Percentiles rank a stretch among this genome's conserved stretches.
Conservation (phyloP, 1,140 invertebrate genomes). For the Aricia agestis region DNA sequence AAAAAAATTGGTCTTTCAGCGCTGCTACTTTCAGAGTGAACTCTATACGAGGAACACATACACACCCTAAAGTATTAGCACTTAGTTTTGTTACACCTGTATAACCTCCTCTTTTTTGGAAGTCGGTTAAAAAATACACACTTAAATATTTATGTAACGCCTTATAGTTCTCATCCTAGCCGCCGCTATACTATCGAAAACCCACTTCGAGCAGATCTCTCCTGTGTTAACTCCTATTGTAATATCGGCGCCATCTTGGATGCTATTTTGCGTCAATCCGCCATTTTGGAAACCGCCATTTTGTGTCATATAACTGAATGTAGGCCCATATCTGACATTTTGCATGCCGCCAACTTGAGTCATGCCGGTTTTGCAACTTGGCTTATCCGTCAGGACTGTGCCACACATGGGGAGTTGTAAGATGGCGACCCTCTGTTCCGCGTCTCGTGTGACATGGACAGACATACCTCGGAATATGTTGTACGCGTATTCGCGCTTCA, state of each 20-base stretch:
- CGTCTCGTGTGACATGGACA: slow-evolving; percentile 34
- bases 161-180: slow-evolving; percentile 52
- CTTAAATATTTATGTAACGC: slow-evolving; percentile 33
- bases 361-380: background rate
- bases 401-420: slow-evolving; percentile 50
- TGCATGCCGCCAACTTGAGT: slow-evolving; percentile 27
- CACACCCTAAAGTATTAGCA: too few species aligned
- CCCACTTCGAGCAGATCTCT: slow-evolving; percentile 54
- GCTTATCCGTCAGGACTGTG: slow-evolving; percentile 27
- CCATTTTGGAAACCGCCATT: slow-evolving; percentile 29
- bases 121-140: background rate
- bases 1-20: too few species aligned
- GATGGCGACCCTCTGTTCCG: slow-evolving; percentile 43
- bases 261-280: slow-evolving; percentile 32
- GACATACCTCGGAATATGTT: slow-evolving; percentile 47
- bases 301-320: slow-evolving; percentile 16
- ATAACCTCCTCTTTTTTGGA: too few species aligned
- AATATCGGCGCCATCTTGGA: slow-evolving; percentile 33
- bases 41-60: too few species aligned
- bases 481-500: slow-evolving; percentile 47
- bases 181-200: slow-evolving; percentile 58
- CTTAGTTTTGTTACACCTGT: too few species aligned
- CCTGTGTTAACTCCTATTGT: slow-evolving; percentile 38
- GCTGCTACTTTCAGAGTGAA: too few species aligned
- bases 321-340: background rate